A percentile compares a stretch with the other conserved stretches of the same genome.
Conservation (phyloP, 2,797 vertebrate species). For the Sardinella longiceps region DNA sequence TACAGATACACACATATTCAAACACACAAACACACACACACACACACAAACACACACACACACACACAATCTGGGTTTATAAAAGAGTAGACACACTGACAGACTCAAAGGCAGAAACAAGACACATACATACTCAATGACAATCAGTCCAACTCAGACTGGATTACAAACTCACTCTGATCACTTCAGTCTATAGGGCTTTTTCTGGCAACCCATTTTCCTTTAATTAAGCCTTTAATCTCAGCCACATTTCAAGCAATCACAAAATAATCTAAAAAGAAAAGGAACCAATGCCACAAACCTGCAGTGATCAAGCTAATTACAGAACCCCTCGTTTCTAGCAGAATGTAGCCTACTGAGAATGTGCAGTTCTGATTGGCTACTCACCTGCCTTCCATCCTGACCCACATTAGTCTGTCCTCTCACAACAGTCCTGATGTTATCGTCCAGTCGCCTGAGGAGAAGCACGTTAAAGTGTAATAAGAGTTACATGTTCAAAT, state of each 20-base stretch:
- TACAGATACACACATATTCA: no score
- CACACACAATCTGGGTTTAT: slow-evolving; percentile 53
- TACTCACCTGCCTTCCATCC: slow-evolving; percentile 92
- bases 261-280: neutral
- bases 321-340: neutral
- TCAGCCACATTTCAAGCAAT: neutral
- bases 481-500: neutral
- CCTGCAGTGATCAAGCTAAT: neutral
- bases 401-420: slow-evolving; percentile 98
- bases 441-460: slow-evolving; percentile 90
- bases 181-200: neutral
- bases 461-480: slow-evolving; percentile 24
- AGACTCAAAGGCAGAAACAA: neutral
- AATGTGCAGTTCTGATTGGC: neutral
- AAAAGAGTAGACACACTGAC: neutral
- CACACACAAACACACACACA: neutral
- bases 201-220: neutral
- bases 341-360: neutral
- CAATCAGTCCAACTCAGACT: neutral
- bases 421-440: slow-evolving; percentile 94
- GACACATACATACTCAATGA: neutral
- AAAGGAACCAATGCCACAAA: neutral
- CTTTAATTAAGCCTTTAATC: neutral
- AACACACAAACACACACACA: neutral
- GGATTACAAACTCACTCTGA: neutral